These are phyloP conservation scores for Sebastes iracundus DNA, from an alignment of 2,797 vertebrate species.

Conservation along the genomic window DNA sequence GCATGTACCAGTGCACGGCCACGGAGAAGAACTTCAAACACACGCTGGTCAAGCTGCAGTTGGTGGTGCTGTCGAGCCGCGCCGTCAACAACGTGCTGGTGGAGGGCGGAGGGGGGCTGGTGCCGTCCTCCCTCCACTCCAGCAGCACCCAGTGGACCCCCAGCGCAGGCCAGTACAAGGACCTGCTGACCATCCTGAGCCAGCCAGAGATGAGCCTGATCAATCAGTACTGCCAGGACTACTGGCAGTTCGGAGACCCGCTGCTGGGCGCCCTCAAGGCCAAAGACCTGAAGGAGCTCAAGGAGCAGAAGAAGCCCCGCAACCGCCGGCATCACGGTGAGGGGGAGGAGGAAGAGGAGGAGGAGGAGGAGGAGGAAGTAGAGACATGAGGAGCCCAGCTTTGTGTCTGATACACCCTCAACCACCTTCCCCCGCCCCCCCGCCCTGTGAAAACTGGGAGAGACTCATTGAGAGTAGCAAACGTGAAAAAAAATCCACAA, in stretches of 20 bases:
- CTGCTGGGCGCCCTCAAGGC: constrained; percentile 84
- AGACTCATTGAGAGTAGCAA: constrained; percentile 76
- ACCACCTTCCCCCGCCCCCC: not conserved
- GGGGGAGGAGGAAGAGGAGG: constrained; percentile 79
- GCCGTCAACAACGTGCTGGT: constrained; percentile 88
- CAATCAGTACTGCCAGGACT: constrained; percentile 98
- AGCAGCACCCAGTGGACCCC: constrained; percentile 83
- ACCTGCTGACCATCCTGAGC: constrained; percentile 95
- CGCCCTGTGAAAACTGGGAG: constrained; percentile 66
- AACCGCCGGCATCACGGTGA: constrained; percentile 92
- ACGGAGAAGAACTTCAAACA: constrained; percentile 99
- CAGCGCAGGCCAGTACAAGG: constrained; percentile 88
- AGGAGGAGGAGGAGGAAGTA: constrained; percentile 67
- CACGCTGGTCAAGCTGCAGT: constrained; percentile 90
- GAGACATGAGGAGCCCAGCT: constrained; percentile 88
- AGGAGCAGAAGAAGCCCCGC: constrained; percentile 96
- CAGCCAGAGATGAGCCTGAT: constrained; percentile 97
- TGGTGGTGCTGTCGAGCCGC: constrained; percentile 89
- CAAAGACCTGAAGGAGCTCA: constrained; percentile 90
- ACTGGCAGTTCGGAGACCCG: constrained; percentile 92
- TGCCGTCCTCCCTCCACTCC: constrained; percentile 71
- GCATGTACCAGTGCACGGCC: constrained; percentile 94
- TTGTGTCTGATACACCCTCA: constrained; percentile 48
- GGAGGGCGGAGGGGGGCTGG: constrained; percentile 68
- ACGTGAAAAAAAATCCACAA: constrained; percentile 64